Base-by-base conservation (phyloP, 2,113 vertebrate genomes). In the Neolamprologus brichardi region DNA sequence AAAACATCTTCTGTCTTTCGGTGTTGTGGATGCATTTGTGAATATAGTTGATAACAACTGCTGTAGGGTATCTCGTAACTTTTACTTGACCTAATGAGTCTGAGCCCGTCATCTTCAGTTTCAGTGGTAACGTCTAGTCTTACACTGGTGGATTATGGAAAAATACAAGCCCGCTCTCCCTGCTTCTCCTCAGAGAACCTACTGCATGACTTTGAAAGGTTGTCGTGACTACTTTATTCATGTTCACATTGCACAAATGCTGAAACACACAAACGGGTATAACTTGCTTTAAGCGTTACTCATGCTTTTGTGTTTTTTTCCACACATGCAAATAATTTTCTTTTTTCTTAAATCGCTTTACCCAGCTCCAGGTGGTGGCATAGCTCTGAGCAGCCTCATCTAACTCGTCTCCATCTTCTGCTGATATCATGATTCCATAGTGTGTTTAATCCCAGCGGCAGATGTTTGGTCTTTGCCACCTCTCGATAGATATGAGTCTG, bases 331-430 rank as follows among this genome's bases (percentile, higher is more conserved):
- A 3, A 67, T 20, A 4, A 82, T 49, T 64, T 37, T 67, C 23
- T n/a, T 60, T 64, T 64, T 64, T 64, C 18, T 84, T 5, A 90
- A 70, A 88, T 30, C 9, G 87, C 81, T 70, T 96, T 95, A 97
- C 96, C 96, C 96, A 97, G 90, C 93, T 96, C 96, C 95, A 97
- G 82, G 94, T 96, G 90, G 91, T 58, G 79, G 20, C 79, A 84
- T 95, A 86, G 3, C 84, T 90, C 52, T 92, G 92, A 67, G 34
- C 89, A 39, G 90, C 80, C 60, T 93, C 95, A 70, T 93, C 90
- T 5, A 95, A 80, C 37, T 95, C 93, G 60, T 95, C 95, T 64
- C 78, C 91, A 56, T 92, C 90, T 62, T 93, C 95, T 18, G 79
- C 23, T 46, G 95, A 91, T 91, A 56, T 94, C 95, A 96, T 94